Evolutionary conservation across 1,140 invertebrate genomes (phyloP).

Genomic region (Vanessa tameamea): DNA sequence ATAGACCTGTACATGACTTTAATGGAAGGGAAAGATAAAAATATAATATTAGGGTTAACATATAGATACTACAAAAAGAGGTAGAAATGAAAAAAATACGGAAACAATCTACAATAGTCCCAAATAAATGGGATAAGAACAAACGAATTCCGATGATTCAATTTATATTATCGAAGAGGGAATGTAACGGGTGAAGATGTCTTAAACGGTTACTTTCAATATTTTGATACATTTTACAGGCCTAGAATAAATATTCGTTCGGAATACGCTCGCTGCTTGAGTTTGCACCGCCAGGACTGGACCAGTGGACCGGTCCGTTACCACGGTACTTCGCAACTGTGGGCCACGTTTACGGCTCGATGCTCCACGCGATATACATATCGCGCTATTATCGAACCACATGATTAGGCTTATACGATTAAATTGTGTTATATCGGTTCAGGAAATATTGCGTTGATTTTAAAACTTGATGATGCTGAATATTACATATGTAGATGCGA

Average conservation of each 20-base stretch:
- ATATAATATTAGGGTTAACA: too few species aligned
- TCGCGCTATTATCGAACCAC: conserved; percentile 16
- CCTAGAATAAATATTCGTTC: neutral
- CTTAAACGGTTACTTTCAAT: too few species aligned
- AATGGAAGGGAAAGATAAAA: too few species aligned
- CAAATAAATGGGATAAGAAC: too few species aligned
- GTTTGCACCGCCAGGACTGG: conserved; percentile 36
- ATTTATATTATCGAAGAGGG: too few species aligned
- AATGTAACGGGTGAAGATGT: too few species aligned
- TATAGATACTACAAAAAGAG: too few species aligned
- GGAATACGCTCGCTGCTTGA: neutral
- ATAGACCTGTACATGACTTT: too few species aligned
- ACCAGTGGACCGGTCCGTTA: conserved; percentile 60
- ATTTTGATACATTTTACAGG: neutral
- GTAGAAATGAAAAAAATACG: too few species aligned
- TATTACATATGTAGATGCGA: too few species aligned
- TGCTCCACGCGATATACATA: conserved; percentile 18
- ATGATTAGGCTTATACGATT: neutral
- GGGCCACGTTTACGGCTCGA: conserved; percentile 3
- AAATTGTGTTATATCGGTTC: conserved; percentile 2
- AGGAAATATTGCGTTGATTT: conserved; percentile 7
- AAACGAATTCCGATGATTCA: too few species aligned
- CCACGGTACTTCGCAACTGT: conserved; percentile 42
- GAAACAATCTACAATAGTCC: too few species aligned
- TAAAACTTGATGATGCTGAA: neutral